Evolutionary conservation across 2,888 invertebrate species (phyloP), one percentile per base, ranked within the genome.

Genomic region (Eurois occulta): DNA sequence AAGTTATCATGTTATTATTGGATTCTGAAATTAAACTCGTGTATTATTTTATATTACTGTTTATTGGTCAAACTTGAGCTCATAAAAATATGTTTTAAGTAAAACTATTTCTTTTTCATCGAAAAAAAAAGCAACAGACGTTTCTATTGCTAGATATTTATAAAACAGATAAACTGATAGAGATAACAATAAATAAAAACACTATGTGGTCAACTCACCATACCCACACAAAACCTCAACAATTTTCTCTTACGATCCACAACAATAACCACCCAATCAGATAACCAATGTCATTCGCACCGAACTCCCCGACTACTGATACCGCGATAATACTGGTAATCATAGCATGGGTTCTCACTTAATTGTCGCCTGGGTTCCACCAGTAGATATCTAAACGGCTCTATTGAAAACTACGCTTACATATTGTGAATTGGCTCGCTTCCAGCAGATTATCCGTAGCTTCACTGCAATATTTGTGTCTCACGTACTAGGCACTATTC

Each of bases 391-490:
- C 85, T 89, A 87, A 89, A 90, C 86, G 86, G 83, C 88, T 88
- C 85, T 85, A 90, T 88, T 89, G 86, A 87, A 86, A 87, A 88
- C 93, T 93, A 89, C 91, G 91, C 93, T 94, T 93, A 94, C 94
- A 94, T 94, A 95, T 95, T 94, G 95, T 95, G 93, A 95, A 94
- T 93, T 96, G 96, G 96, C 95, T 88, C 83, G 76, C 82, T 89
- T 96, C 96, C 96, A 96, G 92, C 83, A 92, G 95, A 95, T 96
- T 95, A 96, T 94, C 94, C 92, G 86, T 88, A 90, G 91, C 89
- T 92, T 86, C 87, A 72, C 90, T 92, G 95, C 94, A 94, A 95
- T 95, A 95, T 95, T 95, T 95, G 94, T 95, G 94, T 95, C 95
- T 94, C 95, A 94, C 95, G 94, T 95, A 93, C 89, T 91, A 90